Conservation (phyloP, 2,113 vertebrate genomes). For the Calyptommatus sinebrachiatus region DNA sequence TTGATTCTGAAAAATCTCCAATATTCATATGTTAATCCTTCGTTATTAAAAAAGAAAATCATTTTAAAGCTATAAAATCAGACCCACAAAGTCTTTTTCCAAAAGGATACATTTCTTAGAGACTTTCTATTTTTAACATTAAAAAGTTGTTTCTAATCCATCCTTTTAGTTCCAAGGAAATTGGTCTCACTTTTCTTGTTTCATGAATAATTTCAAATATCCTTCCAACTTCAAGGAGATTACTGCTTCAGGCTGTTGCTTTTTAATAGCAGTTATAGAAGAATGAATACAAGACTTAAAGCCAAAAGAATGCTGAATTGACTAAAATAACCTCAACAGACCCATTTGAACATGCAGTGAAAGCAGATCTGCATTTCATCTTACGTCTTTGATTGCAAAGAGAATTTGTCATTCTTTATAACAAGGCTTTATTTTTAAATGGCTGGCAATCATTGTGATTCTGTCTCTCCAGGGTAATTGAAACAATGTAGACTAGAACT, state of each 20-base stretch:
- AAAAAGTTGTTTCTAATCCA: neutral
- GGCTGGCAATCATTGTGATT: too few relatives aligned
- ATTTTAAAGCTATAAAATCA: slow-evolving; percentile 57
- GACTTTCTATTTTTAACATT: slow-evolving; percentile 18
- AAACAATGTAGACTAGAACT: too few relatives aligned
- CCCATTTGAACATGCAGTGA: too few relatives aligned
- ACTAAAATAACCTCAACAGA: too few relatives aligned
- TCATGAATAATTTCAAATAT: neutral
- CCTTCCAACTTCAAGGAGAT: slow-evolving; percentile 5
- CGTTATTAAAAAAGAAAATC: slow-evolving; percentile 54
- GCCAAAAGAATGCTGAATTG: neutral
- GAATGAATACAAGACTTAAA: slow-evolving; percentile 8
- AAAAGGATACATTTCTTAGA: slow-evolving; percentile 40
- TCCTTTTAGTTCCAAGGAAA: slow-evolving; percentile 28
- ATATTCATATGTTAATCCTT: slow-evolving; percentile 30
- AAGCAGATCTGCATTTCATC: neutral
- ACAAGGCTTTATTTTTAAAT: too few relatives aligned
- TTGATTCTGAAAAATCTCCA: slow-evolving; percentile 24
- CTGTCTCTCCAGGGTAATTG: too few relatives aligned
- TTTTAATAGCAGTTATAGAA: slow-evolving; percentile 8
- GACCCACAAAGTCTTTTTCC: slow-evolving; percentile 35
- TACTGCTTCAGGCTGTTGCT: neutral
- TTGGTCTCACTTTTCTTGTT: neutral
- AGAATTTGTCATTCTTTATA: too few relatives aligned
- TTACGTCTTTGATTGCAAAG: slow-evolving; percentile 1